Evolutionary conservation across 2,113 vertebrate species (phyloP), one percentile per base, ranked within the genome.

Genomic region (Dermatemys mawii): DNA sequence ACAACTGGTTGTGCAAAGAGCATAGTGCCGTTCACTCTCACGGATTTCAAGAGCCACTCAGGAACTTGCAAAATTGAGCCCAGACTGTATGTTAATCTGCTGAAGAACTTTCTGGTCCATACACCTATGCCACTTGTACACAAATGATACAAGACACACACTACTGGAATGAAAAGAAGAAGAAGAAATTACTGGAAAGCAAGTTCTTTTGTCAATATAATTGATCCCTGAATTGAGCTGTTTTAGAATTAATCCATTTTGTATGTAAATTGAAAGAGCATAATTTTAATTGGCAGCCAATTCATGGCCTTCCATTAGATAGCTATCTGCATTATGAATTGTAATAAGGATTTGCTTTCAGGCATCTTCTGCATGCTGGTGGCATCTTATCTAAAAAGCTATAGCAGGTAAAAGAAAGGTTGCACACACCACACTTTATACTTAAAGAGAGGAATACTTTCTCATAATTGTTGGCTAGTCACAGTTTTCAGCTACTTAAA

Each of bases 271-370:
- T 57, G 90, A 95, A 96, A 85, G 24, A 87, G 78, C 70, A 81
- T 50, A 73, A n/a, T 14, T 73, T 90, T 95, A 96, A 95, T 12
- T 93, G 91, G 44, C 78, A 96, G 27, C 21, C 82, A 90, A 83
- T 86, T 95, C 51, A 48, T 29, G 55, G 82, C 10, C 63, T 94
- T 85, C 84, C 48, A 84, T 89, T 96, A 88, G 76, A 90, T 21
- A 93, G 82, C 80, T 90, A 90, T 50, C 70, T 83, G 38, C 90
- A 86, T 84, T 83, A 94, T 53, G 21, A 96, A 97, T 76, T 89
- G 41, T 27, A 94, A 93, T 83, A 44, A 96, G 90, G 89, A 93
- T 93, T 87, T 96, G 63, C 54, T 92, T 94, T 93, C 86, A 89
- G 41, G 89, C 51, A 53, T 22, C 21, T 53, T 53, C 22, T 53